A percentile compares a stretch with the other conserved stretches of the same genome.
Conservation (phyloP, 2,888 invertebrate species). For the Athripsodes cinereus region DNA sequence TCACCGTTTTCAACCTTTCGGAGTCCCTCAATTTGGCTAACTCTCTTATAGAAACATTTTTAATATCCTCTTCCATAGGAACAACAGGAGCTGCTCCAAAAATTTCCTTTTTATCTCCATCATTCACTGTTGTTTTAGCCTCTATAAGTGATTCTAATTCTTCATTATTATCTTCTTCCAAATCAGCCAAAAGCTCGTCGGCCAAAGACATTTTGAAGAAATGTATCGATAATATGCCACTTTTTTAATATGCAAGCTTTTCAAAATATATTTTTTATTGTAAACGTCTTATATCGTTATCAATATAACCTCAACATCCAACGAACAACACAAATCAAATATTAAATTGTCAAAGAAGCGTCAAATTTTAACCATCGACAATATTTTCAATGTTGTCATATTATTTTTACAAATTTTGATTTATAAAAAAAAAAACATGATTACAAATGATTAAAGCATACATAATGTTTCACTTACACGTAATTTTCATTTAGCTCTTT, state of each 20-base stretch:
- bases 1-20: constrained; percentile 48
- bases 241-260: background rate
- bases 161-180: constrained; percentile 86
- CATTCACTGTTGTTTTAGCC: constrained; percentile 39
- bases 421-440: too few relatives aligned
- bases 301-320: background rate
- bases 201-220: constrained; percentile 88
- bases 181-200: constrained; percentile 94
- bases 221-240: constrained; percentile 26
- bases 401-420: too few relatives aligned
- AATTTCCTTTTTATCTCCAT: constrained; percentile 34
- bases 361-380: background rate
- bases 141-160: constrained; percentile 57
- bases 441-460: too few relatives aligned
- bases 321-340: too few relatives aligned
- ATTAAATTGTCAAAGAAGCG: background rate
- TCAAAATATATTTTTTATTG: background rate
- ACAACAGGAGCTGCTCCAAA: constrained; percentile 38
- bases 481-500: too few relatives aligned
- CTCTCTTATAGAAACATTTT: constrained; percentile 72
- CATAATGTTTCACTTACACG: too few relatives aligned
- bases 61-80: constrained; percentile 57
- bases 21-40: constrained; percentile 87
- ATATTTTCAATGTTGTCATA: too few relatives aligned
- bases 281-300: too few relatives aligned